These are phyloP conservation scores for Bungarus multicinctus DNA, from an alignment of 2,113 vertebrate genomes.

Conservation along the genomic window DNA sequence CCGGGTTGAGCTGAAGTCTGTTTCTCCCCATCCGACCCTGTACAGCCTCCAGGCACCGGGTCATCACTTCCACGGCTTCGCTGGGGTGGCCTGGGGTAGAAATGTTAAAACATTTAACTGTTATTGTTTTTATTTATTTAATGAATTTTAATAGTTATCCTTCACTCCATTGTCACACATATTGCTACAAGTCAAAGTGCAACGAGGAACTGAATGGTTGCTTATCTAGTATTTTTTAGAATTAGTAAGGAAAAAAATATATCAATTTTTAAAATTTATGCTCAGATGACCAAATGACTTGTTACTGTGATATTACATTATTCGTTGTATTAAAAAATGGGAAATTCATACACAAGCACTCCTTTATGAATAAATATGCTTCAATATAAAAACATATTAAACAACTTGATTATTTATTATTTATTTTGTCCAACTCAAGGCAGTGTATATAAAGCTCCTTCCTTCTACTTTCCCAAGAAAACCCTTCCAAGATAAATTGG, in stretches of 20 bases:
- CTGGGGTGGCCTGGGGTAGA: no score
- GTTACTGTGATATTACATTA: background rate
- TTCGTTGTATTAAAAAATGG: background rate
- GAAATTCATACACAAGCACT: background rate
- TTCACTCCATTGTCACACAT: background rate
- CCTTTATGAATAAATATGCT: background rate
- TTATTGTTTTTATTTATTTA: background rate
- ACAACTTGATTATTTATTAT: background rate
- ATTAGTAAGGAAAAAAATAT: no score
- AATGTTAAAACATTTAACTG: background rate
- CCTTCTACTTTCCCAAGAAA: background rate
- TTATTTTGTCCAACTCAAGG: background rate
- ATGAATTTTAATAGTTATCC: background rate
- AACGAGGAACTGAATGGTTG: background rate
- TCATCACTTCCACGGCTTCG: no score
- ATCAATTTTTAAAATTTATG: background rate
- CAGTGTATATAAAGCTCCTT: background rate
- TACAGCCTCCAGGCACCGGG: no score
- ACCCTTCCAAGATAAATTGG: background rate
- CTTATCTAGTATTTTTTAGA: background rate
- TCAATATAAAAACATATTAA: background rate
- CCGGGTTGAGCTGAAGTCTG: no score
- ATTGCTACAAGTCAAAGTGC: background rate
- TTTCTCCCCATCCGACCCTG: no score
- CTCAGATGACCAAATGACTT: background rate